Evolutionary conservation across 2,113 vertebrate genomes (phyloP).

Genomic region (Ciconia stormi): DNA sequence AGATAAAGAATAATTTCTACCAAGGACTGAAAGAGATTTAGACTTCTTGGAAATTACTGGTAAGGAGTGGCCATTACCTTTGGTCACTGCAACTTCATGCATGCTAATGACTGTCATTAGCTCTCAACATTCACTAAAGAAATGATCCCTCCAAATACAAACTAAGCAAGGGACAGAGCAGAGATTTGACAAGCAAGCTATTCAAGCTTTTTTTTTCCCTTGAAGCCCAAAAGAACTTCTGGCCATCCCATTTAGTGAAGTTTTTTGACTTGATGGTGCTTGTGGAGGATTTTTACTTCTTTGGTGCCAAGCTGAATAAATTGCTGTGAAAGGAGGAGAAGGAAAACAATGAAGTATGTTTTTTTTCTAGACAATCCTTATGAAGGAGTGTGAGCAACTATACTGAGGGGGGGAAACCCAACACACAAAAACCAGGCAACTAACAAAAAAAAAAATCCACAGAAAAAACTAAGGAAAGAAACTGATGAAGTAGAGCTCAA

Average conservation of each 20-base stretch:
- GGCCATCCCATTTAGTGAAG: not conserved
- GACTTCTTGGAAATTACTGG: not conserved
- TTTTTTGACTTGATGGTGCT: not conserved
- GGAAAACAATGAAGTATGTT: not conserved
- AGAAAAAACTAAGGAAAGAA: not conserved
- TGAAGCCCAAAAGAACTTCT: not conserved
- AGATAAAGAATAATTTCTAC: not conserved
- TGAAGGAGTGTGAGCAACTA: not conserved
- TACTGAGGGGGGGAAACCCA: not conserved
- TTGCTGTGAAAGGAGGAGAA: not conserved
- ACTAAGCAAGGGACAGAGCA: not conserved
- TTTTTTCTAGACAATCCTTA: not conserved
- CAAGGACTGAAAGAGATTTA: not conserved
- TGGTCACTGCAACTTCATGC: not conserved
- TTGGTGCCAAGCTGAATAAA: not conserved
- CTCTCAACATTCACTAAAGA: not conserved
- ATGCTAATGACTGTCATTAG: not conserved
- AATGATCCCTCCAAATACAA: not conserved
- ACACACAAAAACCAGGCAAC: not conserved
- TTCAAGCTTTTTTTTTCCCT: not conserved
- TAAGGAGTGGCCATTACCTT: not conserved
- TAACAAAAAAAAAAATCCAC: not conserved
- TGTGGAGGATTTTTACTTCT: not conserved
- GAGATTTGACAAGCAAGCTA: not conserved
- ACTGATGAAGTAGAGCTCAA: not conserved